Percentiles rank a stretch among this genome's conserved stretches.
Conservation (phyloP, 2,797 vertebrate genomes). For the Manis crassicaudata region DNA sequence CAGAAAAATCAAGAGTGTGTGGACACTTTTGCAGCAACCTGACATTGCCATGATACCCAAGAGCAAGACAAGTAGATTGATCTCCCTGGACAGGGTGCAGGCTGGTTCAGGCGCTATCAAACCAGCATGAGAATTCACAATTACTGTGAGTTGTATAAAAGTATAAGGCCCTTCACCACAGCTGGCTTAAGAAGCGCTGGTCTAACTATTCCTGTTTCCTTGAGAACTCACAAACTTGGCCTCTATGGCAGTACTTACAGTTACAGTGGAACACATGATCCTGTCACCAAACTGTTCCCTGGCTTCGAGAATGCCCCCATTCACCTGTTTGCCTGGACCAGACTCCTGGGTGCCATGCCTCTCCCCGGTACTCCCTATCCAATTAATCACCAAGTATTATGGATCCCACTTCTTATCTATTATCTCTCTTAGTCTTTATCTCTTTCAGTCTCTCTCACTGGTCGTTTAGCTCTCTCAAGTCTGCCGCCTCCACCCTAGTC, state of each 20-base stretch:
- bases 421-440: no score
- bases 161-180: background rate
- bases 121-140: background rate
- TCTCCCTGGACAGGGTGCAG: background rate
- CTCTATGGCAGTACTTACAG: background rate
- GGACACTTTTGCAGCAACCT: background rate
- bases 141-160: background rate
- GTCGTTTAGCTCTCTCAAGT: no score
- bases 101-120: background rate
- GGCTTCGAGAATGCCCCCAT: background rate
- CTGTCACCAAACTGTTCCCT: background rate
- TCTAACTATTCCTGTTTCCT: background rate
- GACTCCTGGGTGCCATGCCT: accelerated
- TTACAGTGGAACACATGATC: background rate
- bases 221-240: background rate
- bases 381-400: background rate
- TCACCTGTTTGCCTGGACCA: background rate
- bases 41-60: background rate
- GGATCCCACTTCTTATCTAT: background rate
- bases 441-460: no score
- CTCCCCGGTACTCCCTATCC: background rate
- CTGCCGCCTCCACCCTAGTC: background rate
- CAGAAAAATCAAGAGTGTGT: background rate
- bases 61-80: background rate
- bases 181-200: background rate